Conservation (phyloP, 2,888 invertebrate genomes). For the Argyresthia goedartella region DNA sequence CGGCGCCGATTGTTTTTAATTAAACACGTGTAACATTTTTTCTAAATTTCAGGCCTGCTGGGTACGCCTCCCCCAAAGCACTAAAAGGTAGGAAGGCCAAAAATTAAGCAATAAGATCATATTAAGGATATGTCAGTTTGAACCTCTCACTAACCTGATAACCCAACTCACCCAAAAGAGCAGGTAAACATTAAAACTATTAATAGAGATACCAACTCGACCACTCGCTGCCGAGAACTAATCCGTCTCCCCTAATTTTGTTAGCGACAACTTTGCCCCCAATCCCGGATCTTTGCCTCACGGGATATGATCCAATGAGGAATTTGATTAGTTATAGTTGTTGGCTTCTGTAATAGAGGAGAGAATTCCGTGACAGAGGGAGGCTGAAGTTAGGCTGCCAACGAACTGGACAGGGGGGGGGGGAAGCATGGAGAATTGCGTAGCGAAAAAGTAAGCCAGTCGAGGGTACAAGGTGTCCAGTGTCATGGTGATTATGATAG, state of each 20-base stretch:
- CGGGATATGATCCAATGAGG: conserved; percentile 61
- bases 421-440: too few species aligned
- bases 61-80: too few species aligned
- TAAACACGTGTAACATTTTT: too few species aligned
- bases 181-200: conserved; percentile 8
- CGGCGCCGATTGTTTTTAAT: too few species aligned
- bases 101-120: too few species aligned
- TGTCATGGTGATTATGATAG: not conserved
- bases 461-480: not conserved
- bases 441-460: not conserved
- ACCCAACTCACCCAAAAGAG: not conserved
- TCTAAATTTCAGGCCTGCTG: too few species aligned
- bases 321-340: conserved; percentile 61
- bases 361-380: not conserved
- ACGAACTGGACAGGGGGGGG: not conserved
- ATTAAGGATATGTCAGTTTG: too few species aligned
- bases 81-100: too few species aligned
- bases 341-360: conserved; percentile 51
- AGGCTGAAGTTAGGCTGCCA: not conserved
- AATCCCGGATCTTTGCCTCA: conserved; percentile 29
- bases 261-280: conserved; percentile 68
- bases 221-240: conserved; percentile 56
- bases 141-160: too few species aligned
- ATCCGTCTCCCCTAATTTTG: conserved; percentile 61
- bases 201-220: conserved; percentile 10